Percentiles rank a stretch among this genome's conserved stretches.
Conservation (phyloP, 2,797 vertebrate species). For the Melanotaenia parkinsoni region DNA sequence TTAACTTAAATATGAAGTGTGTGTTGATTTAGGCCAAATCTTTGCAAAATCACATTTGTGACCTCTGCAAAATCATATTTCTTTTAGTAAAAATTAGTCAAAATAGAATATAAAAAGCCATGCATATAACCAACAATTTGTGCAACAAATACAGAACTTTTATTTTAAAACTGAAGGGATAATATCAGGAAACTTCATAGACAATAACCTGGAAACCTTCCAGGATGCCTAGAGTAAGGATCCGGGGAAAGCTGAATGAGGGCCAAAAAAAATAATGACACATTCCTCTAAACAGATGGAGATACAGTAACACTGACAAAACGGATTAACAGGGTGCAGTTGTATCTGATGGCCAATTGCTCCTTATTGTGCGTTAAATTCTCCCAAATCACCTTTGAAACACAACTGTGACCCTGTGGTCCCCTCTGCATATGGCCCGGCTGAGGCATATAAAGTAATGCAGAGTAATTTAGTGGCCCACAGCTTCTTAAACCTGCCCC, state of each 20-base stretch:
- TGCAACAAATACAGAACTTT: constrained; percentile 5
- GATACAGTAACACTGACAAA: constrained; percentile 63
- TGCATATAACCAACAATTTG: not conserved
- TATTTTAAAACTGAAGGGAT: not conserved
- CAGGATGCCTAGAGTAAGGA: constrained; percentile 14
- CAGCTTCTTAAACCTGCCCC: constrained; percentile 66
- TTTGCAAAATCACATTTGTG: not conserved
- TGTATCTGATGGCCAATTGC: constrained; percentile 54
- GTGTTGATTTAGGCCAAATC: not conserved
- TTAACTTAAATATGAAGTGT: not conserved
- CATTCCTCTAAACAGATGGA: constrained; percentile 63
- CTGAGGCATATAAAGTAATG: constrained; percentile 55
- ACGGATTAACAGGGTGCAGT: constrained; percentile 53
- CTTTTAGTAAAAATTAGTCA: not conserved
- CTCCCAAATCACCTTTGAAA: constrained; percentile 62
- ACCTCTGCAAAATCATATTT: not conserved
- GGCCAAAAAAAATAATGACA: constrained; percentile 62
- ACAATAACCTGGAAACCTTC: constrained; percentile 24
- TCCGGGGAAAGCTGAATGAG: constrained; percentile 37
- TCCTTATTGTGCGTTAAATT: constrained; percentile 56
- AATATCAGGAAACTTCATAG: constrained; percentile 22
- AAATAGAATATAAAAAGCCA: not conserved
- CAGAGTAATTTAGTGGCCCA: constrained; percentile 66
- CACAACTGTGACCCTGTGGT: constrained; percentile 59
- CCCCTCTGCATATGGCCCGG: constrained; percentile 57